phyloP scores from a whole-genome alignment of 2,797 vertebrate genomes.

The Gymnocypris eckloni region DNA sequence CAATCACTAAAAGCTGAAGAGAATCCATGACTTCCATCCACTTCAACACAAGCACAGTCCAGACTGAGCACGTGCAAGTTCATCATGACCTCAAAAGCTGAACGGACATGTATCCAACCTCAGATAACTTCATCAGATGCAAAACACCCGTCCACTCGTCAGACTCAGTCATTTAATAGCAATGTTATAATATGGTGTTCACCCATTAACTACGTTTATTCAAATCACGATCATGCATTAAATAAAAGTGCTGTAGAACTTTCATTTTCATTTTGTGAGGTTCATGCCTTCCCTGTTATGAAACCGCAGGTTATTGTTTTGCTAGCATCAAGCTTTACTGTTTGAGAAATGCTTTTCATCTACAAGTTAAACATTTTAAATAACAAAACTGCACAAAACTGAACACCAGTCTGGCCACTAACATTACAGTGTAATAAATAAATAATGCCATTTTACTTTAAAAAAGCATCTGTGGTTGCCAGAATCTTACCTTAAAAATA shows the following conservation, averaged over 20 bases:
- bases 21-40: neutral
- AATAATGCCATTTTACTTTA: neutral
- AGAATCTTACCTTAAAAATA: neutral
- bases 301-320: neutral
- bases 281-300: neutral
- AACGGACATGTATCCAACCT: neutral
- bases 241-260: neutral
- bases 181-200: neutral
- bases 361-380: neutral
- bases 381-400: neutral
- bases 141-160: neutral
- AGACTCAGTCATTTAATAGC: neutral
- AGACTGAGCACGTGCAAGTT: neutral
- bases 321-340: neutral
- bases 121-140: neutral
- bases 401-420: neutral
- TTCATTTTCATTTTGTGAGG: neutral
- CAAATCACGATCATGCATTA: neutral
- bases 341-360: neutral
- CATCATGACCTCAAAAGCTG: neutral
- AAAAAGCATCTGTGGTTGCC: neutral
- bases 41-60: neutral
- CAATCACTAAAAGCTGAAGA: neutral
- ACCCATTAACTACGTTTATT: neutral
- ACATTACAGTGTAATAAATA: neutral